Conservation (phyloP, 2,113 vertebrate genomes). For the Prietella phreatophila region DNA sequence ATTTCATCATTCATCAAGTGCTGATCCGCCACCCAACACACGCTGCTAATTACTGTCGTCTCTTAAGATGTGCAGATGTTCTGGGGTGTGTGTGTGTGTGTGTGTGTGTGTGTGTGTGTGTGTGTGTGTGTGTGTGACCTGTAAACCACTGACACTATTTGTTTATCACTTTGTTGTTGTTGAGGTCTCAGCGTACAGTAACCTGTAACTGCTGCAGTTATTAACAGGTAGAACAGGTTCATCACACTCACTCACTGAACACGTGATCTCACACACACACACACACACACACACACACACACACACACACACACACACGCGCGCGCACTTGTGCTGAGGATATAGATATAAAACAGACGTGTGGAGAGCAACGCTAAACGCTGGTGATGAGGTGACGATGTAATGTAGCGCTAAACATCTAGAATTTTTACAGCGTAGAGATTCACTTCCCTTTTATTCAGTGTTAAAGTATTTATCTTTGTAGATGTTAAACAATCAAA, state of each 20-base stretch:
- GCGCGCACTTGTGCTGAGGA: not conserved
- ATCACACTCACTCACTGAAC: conserved; percentile 16
- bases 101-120: not conserved
- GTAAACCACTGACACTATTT: not conserved
- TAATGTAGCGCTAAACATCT: no score
- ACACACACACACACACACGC: no score
- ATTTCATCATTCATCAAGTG: not conserved
- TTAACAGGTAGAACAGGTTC: not conserved
- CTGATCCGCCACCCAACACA: not conserved
- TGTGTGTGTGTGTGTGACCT: not conserved
- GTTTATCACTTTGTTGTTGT: not conserved
- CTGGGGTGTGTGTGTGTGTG: not conserved
- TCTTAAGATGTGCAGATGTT: not conserved
- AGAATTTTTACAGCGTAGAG: no score
- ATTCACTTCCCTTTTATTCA: not conserved
- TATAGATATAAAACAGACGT: not conserved
- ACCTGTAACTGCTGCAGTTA: not conserved
- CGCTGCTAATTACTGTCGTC: not conserved
- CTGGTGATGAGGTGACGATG: no score
- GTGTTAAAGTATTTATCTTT: not conserved
- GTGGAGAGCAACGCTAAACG: not conserved
- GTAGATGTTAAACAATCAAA: not conserved
- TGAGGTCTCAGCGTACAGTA: not conserved
- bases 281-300: no score
- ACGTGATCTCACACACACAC: no score